Percentiles rank a stretch among this genome's conserved stretches.
Evolutionary conservation across 2,113 vertebrate genomes (phyloP).

Genomic region (Odontesthes bonariensis): DNA sequence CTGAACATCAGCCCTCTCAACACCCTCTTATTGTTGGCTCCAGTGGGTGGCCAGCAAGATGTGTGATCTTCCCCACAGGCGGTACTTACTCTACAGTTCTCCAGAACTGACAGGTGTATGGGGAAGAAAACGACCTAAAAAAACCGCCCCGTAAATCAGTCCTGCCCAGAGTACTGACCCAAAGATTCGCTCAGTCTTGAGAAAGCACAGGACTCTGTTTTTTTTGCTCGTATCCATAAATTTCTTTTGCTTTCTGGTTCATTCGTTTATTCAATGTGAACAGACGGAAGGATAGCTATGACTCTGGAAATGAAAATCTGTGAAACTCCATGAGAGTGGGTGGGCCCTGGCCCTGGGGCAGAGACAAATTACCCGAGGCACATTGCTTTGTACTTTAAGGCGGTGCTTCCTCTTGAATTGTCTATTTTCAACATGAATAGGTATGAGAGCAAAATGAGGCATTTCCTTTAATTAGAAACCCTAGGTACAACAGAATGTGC

Average conservation of each 20-base stretch:
- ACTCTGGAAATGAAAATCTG: conserved; percentile 33
- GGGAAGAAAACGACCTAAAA: conserved; percentile 25
- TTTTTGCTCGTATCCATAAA: conserved; percentile 13
- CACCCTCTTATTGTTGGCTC: conserved; percentile 9
- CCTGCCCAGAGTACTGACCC: conserved; percentile 11
- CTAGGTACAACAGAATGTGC: conserved; percentile 64
- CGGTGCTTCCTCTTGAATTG: conserved; percentile 44
- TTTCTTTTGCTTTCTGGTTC: conserved; percentile 18
- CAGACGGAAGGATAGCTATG: conserved; percentile 43
- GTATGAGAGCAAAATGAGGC: conserved; percentile 78
- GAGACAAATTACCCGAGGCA: conserved; percentile 73
- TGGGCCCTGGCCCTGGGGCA: conserved; percentile 66
- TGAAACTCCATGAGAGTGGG: conserved; percentile 51
- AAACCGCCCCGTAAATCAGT: conserved; percentile 29
- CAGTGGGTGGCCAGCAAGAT: conserved; percentile 25
- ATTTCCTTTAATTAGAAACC: conserved; percentile 81
- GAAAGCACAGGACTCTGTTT: conserved; percentile 24
- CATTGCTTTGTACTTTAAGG: conserved; percentile 72
- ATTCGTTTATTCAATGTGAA: conserved; percentile 38
- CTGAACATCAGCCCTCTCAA: neutral
- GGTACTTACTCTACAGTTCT: conserved; percentile 40
- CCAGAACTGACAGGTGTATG: conserved; percentile 57
- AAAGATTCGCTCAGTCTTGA: conserved; percentile 27
- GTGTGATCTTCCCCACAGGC: conserved; percentile 63
- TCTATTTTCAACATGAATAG: conserved; percentile 80